Evolutionary conservation across 2,888 invertebrate species (phyloP), one percentile per base, ranked within the genome.

Genomic region (Cataglyphis cursor): DNA sequence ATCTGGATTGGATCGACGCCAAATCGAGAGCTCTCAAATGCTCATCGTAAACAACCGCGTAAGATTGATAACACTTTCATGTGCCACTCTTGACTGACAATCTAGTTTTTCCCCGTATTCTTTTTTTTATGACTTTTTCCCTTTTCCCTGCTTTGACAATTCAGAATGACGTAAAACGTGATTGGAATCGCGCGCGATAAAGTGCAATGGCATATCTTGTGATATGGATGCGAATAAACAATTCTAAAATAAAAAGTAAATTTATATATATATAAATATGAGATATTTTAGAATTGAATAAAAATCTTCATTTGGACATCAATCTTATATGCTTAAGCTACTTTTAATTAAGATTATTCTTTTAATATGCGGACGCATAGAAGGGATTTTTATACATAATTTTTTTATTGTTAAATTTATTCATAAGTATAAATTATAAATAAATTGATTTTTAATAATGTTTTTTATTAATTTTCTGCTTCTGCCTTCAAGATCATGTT

Each of bases 21-120:
- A 89, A 88, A 88, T 89, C 86, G 82, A 87, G 61, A 65, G 68
- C 83, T 41, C 86, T 85, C 82, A 64, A 82, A 86, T 51, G 70
- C 48, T 78, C 65, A 74, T 84, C 84, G 86, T 89, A 89, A 89
- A 89, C 86, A 87, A 89, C 82, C 65, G 66, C 31, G 54, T 81
- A 80, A 89, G 89, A 89, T 87, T 89, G 89, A 89, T 89, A 89
- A 87, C 85, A 81, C 61, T 83, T 83, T 87, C 85, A 61, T 82
- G 68, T 64, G 80, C 61, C 66, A 65, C 44, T 76, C 70, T 75
- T 61, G 64, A 54, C 72, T 72, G 59, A 59, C 81, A 38, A 80
- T 59, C 59, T n/a, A 31, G 35, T 48, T 51, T 68, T 73, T 48
- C 64, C 15, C 15, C 48, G 28, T 57, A 21, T 41, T 48, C 28